Evolutionary conservation across 2,797 vertebrate species (phyloP).

Genomic region (Alectoris magna): DNA sequence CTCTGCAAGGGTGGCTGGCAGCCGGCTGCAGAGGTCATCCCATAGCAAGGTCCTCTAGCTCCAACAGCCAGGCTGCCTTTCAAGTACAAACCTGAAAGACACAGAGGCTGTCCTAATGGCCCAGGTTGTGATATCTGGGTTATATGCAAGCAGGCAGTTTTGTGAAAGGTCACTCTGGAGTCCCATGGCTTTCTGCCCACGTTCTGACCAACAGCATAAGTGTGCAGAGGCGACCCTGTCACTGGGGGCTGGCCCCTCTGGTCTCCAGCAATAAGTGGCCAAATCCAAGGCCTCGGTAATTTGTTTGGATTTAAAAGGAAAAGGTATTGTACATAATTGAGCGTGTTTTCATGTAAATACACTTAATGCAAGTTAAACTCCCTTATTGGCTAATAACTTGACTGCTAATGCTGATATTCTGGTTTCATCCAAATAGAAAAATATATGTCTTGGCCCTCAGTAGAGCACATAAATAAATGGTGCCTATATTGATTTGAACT

Average conservation of each 20-base stretch:
- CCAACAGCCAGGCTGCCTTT: background rate
- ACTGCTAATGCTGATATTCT: background rate
- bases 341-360: background rate
- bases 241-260: background rate
- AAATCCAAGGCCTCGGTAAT: background rate
- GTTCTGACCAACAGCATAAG: background rate
- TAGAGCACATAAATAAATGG: background rate
- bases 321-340: background rate
- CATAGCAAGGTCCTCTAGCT: background rate
- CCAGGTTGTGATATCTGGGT: background rate
- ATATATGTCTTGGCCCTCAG: background rate
- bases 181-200: fast-evolving
- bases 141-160: fast-evolving
- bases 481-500: conserved; percentile 20
- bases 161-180: background rate
- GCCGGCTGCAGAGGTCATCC: background rate
- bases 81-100: background rate
- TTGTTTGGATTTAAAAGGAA: background rate
- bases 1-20: background rate
- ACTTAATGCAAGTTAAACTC: background rate
- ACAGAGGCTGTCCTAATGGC: background rate
- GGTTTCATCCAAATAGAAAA: background rate
- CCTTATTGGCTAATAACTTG: background rate
- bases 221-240: background rate
- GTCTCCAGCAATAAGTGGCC: background rate